Percentiles rank a stretch among this genome's conserved stretches.
Conservation (phyloP, 1,140 invertebrate genomes). For the Chrysopa pallens region DNA sequence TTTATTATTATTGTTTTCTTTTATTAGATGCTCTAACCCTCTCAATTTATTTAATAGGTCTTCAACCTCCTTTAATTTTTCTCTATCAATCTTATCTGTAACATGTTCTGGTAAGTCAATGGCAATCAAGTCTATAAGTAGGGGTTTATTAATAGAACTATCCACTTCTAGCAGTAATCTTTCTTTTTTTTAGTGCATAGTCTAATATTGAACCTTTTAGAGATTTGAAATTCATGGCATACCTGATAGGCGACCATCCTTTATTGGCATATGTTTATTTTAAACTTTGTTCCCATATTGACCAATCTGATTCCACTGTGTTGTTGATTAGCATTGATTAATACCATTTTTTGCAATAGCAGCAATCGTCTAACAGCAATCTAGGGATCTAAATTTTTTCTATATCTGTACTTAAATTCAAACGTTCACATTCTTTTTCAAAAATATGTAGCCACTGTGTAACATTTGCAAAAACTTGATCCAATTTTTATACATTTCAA, state of each 20-base stretch:
- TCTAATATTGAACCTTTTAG: constrained; percentile 14
- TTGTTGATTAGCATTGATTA: constrained; percentile 13
- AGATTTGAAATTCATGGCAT: constrained; percentile 14
- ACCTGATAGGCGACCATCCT: constrained; percentile 14
- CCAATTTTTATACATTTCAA: too few relatives aligned
- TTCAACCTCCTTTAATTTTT: too few relatives aligned
- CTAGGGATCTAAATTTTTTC: constrained; percentile 12
- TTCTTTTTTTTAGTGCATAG: constrained; percentile 18
- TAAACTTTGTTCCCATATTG: constrained; percentile 15
- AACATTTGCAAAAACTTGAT: too few relatives aligned
- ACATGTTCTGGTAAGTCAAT: too few relatives aligned
- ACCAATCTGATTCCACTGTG: constrained; percentile 15
- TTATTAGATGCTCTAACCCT: constrained; percentile 10
- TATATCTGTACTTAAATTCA: too few relatives aligned
- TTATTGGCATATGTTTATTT: constrained; percentile 16
- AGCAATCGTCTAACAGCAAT: constrained; percentile 14
- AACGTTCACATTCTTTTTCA: too few relatives aligned
- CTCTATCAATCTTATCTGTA: too few relatives aligned
- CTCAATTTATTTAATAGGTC: too few relatives aligned
- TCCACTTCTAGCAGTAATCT: constrained; percentile 11
- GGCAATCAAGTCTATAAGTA: too few relatives aligned
- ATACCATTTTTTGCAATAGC: constrained; percentile 17
- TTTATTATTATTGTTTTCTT: constrained; percentile 6
- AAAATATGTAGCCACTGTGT: too few relatives aligned
- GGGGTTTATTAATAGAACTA: constrained; percentile 5